Conservation (phyloP, 1,140 invertebrate genomes). For the Zelostemma sp. region DNA sequence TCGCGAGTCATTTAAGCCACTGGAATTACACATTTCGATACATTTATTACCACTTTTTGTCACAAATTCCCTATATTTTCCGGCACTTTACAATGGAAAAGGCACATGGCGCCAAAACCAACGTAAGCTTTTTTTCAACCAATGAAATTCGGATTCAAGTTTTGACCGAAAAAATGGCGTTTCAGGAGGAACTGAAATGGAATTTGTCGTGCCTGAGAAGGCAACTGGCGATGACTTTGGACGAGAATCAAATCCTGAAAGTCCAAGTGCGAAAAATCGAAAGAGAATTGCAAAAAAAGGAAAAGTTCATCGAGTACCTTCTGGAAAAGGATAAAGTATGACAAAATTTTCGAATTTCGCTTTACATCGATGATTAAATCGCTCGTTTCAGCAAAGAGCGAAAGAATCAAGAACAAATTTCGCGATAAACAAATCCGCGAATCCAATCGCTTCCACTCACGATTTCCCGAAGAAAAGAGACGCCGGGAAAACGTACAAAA, state of each 20-base stretch:
- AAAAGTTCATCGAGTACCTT: conserved; percentile 49
- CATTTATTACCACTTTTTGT: no score
- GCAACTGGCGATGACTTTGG: conserved; percentile 41
- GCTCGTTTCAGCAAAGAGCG: no score
- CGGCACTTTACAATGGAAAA: conserved; percentile 40
- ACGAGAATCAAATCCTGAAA: conserved; percentile 55
- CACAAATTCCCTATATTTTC: no score
- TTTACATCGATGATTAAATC: no score
- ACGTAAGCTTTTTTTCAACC: conserved; percentile 25
- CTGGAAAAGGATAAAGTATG: conserved; percentile 8
- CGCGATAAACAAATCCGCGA: no score
- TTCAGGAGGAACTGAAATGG: conserved; percentile 48
- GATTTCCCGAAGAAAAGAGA: no score
- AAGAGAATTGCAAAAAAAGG: conserved; percentile 50
- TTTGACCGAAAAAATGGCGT: background rate
- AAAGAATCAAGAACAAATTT: no score
- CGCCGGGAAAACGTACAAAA: no score
- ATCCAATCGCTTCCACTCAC: no score
- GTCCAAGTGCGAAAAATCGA: conserved; percentile 52
- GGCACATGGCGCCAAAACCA: conserved; percentile 34
- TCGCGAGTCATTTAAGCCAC: no score
- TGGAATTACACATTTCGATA: no score
- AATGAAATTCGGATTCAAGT: no score
- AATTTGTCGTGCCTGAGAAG: conserved; percentile 52
- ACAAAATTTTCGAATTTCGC: background rate